These are phyloP conservation scores for Acheta domesticus DNA, from an alignment of 2,888 invertebrate genomes.

Conservation along the genomic window DNA sequence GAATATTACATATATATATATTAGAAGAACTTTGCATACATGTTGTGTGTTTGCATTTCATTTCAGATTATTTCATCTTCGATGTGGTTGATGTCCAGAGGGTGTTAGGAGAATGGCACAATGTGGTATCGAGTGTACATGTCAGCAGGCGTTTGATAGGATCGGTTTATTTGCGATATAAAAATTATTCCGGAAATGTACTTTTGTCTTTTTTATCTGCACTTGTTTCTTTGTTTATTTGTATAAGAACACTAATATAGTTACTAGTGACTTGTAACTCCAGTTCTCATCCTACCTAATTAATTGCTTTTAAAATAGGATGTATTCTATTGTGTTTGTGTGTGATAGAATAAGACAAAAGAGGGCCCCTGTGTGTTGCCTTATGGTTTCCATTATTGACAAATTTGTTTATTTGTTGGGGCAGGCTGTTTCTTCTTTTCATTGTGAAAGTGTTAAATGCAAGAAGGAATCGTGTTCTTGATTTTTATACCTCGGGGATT, in stretches of 20 bases:
- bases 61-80: constrained; percentile 35
- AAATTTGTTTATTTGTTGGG: constrained; percentile 18
- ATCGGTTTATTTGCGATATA: constrained; percentile 18
- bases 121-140: constrained; percentile 18
- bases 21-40: constrained; percentile 27
- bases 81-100: constrained; percentile 31
- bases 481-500: neutral
- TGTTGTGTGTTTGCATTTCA: constrained; percentile 35
- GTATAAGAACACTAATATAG: constrained; percentile 12
- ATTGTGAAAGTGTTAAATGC: constrained; percentile 11
- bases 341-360: neutral
- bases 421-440: constrained; percentile 18
- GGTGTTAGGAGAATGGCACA: constrained; percentile 24
- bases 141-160: constrained; percentile 4
- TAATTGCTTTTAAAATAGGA: constrained; percentile 5
- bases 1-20: neutral
- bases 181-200: neutral
- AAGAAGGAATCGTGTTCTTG: constrained; percentile 8
- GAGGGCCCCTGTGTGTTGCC: neutral
- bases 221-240: neutral
- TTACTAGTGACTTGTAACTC: constrained; percentile 23
- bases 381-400: neutral
- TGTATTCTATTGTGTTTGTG: neutral
- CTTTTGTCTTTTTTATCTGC: neutral
- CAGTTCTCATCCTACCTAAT: constrained; percentile 4